Evolutionary conservation across 2,888 invertebrate species (phyloP).

Genomic region (Campoplex capitator): DNA sequence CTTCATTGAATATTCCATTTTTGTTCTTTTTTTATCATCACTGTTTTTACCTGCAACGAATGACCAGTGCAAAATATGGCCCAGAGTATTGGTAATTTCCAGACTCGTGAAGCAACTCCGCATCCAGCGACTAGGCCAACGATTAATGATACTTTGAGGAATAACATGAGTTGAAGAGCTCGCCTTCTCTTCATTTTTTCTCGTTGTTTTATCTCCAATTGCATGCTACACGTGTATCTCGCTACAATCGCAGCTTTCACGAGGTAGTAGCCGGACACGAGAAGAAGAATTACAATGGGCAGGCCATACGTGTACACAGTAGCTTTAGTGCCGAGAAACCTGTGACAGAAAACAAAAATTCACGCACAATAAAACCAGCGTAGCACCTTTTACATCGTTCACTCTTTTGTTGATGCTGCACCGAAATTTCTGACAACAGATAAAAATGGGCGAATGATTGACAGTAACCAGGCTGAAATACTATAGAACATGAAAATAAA

Average conservation of each 20-base stretch:
- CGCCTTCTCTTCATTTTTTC: slow-evolving; percentile 87
- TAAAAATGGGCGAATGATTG: not conserved
- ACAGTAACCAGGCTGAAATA: not conserved
- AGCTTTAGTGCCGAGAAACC: slow-evolving; percentile 86
- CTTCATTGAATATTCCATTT: not conserved
- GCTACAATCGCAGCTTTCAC: slow-evolving; percentile 86
- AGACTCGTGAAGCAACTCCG: slow-evolving; percentile 82
- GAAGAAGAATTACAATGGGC: slow-evolving; percentile 85
- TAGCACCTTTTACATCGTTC: not conserved
- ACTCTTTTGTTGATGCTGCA: not conserved
- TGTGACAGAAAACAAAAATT: slow-evolving; percentile 72
- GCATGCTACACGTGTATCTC: slow-evolving; percentile 87
- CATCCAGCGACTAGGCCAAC: slow-evolving; percentile 85
- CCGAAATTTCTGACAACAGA: not conserved
- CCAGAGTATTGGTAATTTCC: slow-evolving; percentile 82
- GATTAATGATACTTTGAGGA: slow-evolving; percentile 86
- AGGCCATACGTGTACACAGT: slow-evolving; percentile 86
- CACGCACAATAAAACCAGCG: not conserved
- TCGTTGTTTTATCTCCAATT: slow-evolving; percentile 86
- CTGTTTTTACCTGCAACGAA: slow-evolving; percentile 79
- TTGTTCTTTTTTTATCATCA: not conserved
- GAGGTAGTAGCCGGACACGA: slow-evolving; percentile 85
- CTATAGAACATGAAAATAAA: not conserved
- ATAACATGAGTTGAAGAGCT: slow-evolving; percentile 87
- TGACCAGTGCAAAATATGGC: slow-evolving; percentile 83